Conservation (phyloP, 2,113 vertebrate genomes). For the Chionodraco myersi region DNA sequence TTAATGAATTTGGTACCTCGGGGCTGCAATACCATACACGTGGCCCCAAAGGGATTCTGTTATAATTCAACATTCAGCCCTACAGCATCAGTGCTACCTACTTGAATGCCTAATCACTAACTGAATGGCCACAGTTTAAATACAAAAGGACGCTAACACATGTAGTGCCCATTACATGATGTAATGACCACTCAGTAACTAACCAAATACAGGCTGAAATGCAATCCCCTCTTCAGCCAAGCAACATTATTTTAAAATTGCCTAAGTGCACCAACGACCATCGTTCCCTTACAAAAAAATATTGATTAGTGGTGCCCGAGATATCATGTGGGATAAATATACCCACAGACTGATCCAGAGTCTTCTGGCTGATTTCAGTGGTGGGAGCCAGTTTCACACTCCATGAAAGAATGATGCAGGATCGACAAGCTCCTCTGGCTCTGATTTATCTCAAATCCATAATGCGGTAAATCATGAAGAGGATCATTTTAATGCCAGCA, state of each 20-base stretch:
- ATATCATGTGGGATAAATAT: not conserved
- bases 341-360: not conserved
- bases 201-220: conserved; percentile 34
- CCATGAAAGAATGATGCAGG: conserved; percentile 6
- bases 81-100: conserved; percentile 34
- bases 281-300: conserved; percentile 9
- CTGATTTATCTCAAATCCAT: conserved; percentile 56
- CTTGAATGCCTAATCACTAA: conserved; percentile 57
- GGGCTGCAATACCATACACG: conserved; percentile 43
- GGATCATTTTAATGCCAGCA: conserved; percentile 52
- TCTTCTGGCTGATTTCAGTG: not conserved
- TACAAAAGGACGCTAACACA: conserved; percentile 49
- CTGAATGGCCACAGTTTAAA: conserved; percentile 44
- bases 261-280: not conserved
- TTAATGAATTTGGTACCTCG: conserved; percentile 65
- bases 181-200: conserved; percentile 38
- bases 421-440: conserved; percentile 11
- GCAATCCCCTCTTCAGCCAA: not conserved
- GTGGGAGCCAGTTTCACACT: not conserved
- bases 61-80: conserved; percentile 59
- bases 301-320: not conserved
- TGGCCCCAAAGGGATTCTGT: conserved; percentile 39
- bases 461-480: conserved; percentile 30
- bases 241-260: conserved; percentile 2
- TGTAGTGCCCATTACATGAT: conserved; percentile 35